Conservation (phyloP, 2,888 invertebrate species). For the Dynastes hyllus region DNA sequence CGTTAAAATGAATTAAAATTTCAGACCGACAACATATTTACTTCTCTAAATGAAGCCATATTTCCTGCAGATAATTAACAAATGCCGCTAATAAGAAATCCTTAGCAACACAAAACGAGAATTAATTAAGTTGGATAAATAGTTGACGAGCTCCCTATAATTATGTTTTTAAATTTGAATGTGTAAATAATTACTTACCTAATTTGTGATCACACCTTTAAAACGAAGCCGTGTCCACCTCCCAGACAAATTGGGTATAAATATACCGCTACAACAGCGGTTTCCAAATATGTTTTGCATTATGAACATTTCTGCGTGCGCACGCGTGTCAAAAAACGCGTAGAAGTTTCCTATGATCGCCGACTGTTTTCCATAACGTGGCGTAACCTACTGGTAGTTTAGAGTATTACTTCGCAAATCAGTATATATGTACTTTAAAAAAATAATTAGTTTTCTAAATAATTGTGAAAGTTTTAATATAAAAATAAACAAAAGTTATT, state of each 20-base stretch:
- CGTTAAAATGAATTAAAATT: background rate
- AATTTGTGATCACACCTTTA: slow-evolving; percentile 52
- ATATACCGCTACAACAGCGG: slow-evolving; percentile 53
- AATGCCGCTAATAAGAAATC: slow-evolving; percentile 10
- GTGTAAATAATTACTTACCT: slow-evolving; percentile 53
- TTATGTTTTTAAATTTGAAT: background rate
- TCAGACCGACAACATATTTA: background rate
- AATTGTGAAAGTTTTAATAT: too few species aligned
- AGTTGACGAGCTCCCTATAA: background rate
- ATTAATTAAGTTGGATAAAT: background rate
- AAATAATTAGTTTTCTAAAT: too few species aligned
- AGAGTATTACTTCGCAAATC: background rate
- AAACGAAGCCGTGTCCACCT: slow-evolving; percentile 57
- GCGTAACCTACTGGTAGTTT: slow-evolving; percentile 47
- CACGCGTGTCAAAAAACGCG: slow-evolving; percentile 48
- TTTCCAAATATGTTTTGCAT: slow-evolving; percentile 53
- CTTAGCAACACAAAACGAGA: slow-evolving; percentile 30
- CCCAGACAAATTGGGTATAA: slow-evolving; percentile 50
- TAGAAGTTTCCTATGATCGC: slow-evolving; percentile 49
- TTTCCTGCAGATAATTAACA: slow-evolving; percentile 30
- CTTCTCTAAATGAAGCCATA: slow-evolving; percentile 21
- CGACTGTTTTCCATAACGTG: slow-evolving; percentile 44
- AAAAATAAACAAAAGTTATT: too few species aligned
- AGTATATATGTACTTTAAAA: too few species aligned
- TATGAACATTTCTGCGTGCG: slow-evolving; percentile 50